Evolutionary conservation across 2,113 vertebrate genomes (phyloP).

Genomic region (Lophura nycthemera): DNA sequence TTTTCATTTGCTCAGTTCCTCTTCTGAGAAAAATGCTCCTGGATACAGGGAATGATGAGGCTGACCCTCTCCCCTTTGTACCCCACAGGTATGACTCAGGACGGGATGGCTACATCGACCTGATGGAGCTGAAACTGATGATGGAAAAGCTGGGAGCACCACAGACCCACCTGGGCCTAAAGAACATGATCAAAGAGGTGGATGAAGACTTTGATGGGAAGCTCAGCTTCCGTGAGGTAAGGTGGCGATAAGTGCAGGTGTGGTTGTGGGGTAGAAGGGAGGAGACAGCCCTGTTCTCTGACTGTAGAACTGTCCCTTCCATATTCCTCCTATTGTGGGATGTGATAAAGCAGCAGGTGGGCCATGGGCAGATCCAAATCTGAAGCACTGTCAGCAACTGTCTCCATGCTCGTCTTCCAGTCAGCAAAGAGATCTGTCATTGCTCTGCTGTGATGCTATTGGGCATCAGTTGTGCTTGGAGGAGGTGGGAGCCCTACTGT

Average conservation of each 20-base stretch:
- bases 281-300: not conserved
- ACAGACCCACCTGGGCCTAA: constrained; percentile 81
- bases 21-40: not conserved
- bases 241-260: not conserved
- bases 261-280: not conserved
- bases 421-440: not conserved
- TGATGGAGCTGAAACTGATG: constrained; percentile 85
- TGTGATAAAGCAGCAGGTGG: not conserved
- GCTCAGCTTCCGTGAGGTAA: constrained; percentile 82
- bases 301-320: not conserved
- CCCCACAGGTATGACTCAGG: constrained; percentile 76
- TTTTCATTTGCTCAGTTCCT: not conserved
- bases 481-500: not conserved
- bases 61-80: not conserved
- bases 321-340: not conserved
- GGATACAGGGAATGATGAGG: not conserved
- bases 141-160: constrained; percentile 85
- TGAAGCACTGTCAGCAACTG: not conserved
- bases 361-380: not conserved
- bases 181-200: constrained; percentile 84
- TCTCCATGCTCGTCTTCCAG: fast-evolving
- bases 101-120: constrained; percentile 79
- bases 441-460: not conserved
- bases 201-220: constrained; percentile 83
- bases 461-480: not conserved